These are phyloP conservation scores for Syndactyla subalaris DNA, from an alignment of 2,797 vertebrate species.

Conservation along the genomic window DNA sequence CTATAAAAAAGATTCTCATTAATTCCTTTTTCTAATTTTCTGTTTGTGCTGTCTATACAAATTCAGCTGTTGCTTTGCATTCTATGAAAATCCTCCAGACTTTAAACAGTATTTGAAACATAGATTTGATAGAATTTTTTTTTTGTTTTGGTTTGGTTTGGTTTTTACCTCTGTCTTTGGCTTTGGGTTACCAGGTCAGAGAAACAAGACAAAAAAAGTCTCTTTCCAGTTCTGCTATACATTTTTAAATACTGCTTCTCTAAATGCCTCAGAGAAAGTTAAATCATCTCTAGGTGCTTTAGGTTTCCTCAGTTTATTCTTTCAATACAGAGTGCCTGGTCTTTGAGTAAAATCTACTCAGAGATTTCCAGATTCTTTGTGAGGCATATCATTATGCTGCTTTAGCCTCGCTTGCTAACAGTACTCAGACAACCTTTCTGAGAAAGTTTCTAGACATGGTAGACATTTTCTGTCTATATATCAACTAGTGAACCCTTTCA, in stretches of 20 bases:
- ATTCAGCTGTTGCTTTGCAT: neutral
- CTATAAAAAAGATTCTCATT: neutral
- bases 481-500: neutral
- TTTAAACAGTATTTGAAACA: neutral
- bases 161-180: neutral
- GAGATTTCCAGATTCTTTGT: neutral
- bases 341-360: neutral
- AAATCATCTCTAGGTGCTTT: neutral
- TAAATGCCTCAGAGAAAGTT: neutral
- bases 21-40: neutral
- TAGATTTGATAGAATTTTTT: neutral
- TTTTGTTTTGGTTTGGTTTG: too few species aligned
- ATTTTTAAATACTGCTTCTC: neutral
- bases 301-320: neutral
- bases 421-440: neutral
- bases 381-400: accelerated
- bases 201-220: neutral
- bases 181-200: neutral
- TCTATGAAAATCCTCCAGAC: neutral
- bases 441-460: neutral
- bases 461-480: neutral
- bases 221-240: accelerated
- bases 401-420: neutral
- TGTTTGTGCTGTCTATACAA: neutral
- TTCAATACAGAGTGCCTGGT: neutral